A percentile compares a stretch with the other conserved stretches of the same genome.
Conservation (phyloP, 2,888 invertebrate genomes). For the Meghimatium bilineatum region DNA sequence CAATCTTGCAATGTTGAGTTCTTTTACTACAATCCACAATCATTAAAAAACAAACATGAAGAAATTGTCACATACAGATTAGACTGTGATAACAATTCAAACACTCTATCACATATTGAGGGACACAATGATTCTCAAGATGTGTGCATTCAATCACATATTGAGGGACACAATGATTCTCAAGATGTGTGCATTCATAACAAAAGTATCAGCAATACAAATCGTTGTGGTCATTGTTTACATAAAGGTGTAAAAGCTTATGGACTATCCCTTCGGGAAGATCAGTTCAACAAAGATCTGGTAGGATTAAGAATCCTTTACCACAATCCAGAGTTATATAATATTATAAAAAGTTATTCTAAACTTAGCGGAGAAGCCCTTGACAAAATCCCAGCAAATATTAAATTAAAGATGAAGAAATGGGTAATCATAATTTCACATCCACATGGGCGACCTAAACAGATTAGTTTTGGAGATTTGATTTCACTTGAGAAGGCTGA, state of each 20-base stretch:
- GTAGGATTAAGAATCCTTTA: conserved; percentile 35
- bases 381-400: conserved; percentile 11
- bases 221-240: not conserved
- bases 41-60: not conserved
- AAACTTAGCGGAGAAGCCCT: not conserved
- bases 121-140: not conserved
- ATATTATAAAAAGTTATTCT: not conserved
- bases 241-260: not conserved
- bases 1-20: conserved; percentile 8
- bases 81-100: not conserved
- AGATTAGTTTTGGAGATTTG: conserved; percentile 29
- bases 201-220: too few relatives aligned
- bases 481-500: not conserved
- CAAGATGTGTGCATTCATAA: not conserved
- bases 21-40: conserved; percentile 16
- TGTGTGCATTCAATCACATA: not conserved
- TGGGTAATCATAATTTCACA: conserved; percentile 42
- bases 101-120: too few relatives aligned
- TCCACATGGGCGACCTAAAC: conserved; percentile 33
- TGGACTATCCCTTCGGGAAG: conserved; percentile 8
- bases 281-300: conserved; percentile 28
- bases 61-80: not conserved
- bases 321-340: conserved; percentile 29
- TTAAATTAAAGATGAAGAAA: conserved; percentile 22
- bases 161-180: too few relatives aligned